Evolutionary conservation across 2,797 vertebrate species (phyloP).

Genomic region (Lindbergichthys nudifrons): DNA sequence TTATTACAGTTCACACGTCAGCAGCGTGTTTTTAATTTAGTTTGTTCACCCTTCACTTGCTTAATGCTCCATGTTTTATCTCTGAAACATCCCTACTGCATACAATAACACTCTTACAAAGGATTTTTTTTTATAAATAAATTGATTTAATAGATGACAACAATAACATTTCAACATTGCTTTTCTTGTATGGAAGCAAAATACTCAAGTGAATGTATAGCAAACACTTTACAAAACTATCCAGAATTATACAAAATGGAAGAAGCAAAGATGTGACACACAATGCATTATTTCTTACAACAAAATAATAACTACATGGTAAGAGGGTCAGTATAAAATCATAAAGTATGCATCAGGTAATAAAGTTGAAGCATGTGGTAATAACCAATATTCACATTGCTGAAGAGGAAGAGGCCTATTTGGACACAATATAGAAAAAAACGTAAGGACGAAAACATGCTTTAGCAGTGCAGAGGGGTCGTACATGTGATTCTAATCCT

Average conservation of each 20-base stretch:
- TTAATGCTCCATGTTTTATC: slow-evolving; percentile 15
- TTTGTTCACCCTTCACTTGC: slow-evolving; percentile 40
- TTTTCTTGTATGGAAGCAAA: slow-evolving; percentile 83
- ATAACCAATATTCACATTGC: slow-evolving; percentile 81
- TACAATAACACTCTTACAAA: slow-evolving; percentile 55
- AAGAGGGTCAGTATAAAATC: slow-evolving; percentile 82
- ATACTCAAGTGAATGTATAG: slow-evolving; percentile 78
- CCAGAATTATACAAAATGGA: slow-evolving; percentile 83
- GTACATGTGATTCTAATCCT: slow-evolving; percentile 82
- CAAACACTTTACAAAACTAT: slow-evolving; percentile 83
- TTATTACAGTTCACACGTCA: slow-evolving; percentile 81
- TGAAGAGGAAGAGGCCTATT: slow-evolving; percentile 58
- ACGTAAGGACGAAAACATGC: slow-evolving; percentile 56
- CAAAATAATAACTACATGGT: slow-evolving; percentile 73
- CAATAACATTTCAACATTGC: slow-evolving; percentile 81
- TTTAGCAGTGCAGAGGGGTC: slow-evolving; percentile 61
- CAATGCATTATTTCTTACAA: slow-evolving; percentile 74
- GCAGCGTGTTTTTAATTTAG: slow-evolving; percentile 63
- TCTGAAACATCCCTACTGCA: slow-evolving; percentile 1
- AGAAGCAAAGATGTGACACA: slow-evolving; percentile 76
- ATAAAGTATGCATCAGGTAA: slow-evolving; percentile 70
- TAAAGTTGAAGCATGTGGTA: slow-evolving; percentile 74
- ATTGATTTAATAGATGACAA: slow-evolving; percentile 85
- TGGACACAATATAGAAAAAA: slow-evolving; percentile 42
- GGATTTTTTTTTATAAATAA: slow-evolving; percentile 81